Evolutionary conservation across 2,888 invertebrate species (phyloP).

Genomic region (Nemapogon koenigi): DNA sequence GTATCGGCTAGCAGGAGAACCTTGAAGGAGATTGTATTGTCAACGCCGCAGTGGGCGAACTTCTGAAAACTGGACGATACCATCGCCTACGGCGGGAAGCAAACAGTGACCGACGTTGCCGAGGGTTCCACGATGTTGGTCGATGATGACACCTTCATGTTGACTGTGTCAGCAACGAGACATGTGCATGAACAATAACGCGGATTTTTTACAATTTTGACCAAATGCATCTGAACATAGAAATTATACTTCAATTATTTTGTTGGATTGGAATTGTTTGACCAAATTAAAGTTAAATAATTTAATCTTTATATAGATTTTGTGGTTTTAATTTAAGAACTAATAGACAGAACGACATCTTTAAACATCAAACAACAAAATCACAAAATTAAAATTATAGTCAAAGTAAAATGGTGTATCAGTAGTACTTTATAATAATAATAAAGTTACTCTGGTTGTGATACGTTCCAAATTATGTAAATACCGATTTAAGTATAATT

Average conservation of each 20-base stretch:
- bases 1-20: constrained; percentile 48
- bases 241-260: constrained; percentile 29
- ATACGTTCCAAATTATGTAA: no score
- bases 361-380: constrained; percentile 40
- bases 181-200: constrained; percentile 41
- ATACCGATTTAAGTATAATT: no score
- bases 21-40: constrained; percentile 46
- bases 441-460: no score
- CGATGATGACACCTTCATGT: constrained; percentile 52
- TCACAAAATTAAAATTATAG: no score
- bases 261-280: constrained; percentile 22
- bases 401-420: no score
- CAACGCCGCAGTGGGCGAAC: constrained; percentile 59
- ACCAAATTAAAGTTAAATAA: not conserved
- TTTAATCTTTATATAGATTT: not conserved
- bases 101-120: constrained; percentile 41
- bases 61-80: constrained; percentile 66
- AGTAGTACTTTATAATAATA: no score
- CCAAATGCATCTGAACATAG: constrained; percentile 37
- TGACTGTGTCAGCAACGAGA: constrained; percentile 59
- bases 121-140: constrained; percentile 42
- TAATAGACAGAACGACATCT: constrained; percentile 21
- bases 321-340: no score
- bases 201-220: constrained; percentile 24
- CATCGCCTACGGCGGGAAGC: constrained; percentile 58